Base-by-base conservation (phyloP, 1,140 invertebrate species). In the Microplitis mediator region DNA sequence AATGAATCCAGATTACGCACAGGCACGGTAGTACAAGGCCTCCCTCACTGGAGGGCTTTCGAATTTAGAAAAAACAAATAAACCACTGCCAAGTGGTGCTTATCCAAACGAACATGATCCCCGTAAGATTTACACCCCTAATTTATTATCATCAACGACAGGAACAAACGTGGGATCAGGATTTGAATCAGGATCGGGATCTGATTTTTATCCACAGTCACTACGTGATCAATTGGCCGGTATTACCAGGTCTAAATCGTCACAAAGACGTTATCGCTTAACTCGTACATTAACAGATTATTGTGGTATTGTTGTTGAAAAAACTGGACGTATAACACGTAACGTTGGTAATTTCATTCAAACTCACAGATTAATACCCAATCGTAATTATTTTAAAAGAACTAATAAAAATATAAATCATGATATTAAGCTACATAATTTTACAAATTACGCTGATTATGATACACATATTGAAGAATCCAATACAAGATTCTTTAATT, bases 1-100 rank as follows among this genome's bases (percentile, higher is more conserved):
- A 86, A 95, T 97, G 91, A 91, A 93, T 79, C 90, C 91, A 9
- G 90, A 91, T 58, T 91, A 91, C 77, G 89, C 90, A 0, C 89
- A 90, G 39, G 80, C 83, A 56, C 86, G 86, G 86, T 87, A 87
- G 86, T 87, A 87, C 86, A 87, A 86, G 85, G 86, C 86, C 80
- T 86, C 86, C 78, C 78, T 86, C 79, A 86, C 85, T 64, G 86
- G 86, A 77, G 86, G 86, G 76, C 75, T 87, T 68, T 84, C 84
- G 69, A 87, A 86, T 75, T 76, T 86, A 11, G 85, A 85, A 65
- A 87, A 86, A 74, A 77, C 83, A 3, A 85, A 82, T 75, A 86
- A 86, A 69, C 85, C 85, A 34, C 75, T 85, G 36, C 83, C 86
- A 4, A 72, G 81, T 2, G 82, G 85, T n/a, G 86, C 82, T 8